These are phyloP conservation scores for Eremophila alpestris DNA, from an alignment of 2,797 vertebrate species.

Conservation along the genomic window DNA sequence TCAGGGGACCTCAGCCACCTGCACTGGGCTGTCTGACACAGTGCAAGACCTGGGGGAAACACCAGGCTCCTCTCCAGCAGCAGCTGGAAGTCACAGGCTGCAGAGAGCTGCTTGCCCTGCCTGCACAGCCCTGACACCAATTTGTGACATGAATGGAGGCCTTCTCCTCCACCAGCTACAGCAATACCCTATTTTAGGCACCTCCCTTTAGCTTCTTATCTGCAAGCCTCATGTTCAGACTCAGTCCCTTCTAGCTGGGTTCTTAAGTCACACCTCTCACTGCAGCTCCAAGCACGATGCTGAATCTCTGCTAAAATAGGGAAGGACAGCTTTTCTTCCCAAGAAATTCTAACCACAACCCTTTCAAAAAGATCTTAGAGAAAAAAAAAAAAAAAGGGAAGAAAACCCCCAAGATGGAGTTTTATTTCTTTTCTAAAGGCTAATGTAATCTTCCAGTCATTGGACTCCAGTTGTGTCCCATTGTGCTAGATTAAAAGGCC, in stretches of 20 bases:
- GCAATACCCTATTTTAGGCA: neutral
- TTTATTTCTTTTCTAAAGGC: neutral
- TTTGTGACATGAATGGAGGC: accelerated
- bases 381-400: too few relatives aligned
- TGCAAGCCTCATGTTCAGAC: neutral
- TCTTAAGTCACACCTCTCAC: neutral
- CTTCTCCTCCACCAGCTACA: neutral
- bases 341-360: neutral
- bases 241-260: neutral
- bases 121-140: accelerated
- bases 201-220: neutral
- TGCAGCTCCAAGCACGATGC: neutral
- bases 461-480: neutral
- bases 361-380: neutral
- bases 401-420: neutral
- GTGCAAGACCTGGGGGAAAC: neutral
- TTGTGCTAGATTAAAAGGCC: neutral
- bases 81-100: neutral
- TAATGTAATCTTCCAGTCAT: neutral
- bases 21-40: neutral
- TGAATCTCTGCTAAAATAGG: neutral
- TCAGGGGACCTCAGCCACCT: neutral
- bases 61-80: neutral
- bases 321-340: neutral
- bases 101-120: neutral